phyloP scores from a whole-genome alignment of 2,888 invertebrate species.

The Synanthedon vespiformis region DNA sequence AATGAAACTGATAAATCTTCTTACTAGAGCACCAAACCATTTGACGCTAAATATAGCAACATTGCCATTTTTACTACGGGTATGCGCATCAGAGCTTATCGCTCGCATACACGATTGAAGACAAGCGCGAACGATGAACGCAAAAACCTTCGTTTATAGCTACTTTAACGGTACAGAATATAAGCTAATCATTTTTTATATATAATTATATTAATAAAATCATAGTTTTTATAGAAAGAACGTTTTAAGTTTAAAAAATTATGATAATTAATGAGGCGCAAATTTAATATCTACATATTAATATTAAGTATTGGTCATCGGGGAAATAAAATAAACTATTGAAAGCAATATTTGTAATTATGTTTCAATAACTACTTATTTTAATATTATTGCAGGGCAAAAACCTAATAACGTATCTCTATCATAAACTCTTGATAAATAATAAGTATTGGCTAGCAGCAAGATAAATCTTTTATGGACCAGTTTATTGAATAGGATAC shows the following conservation, averaged over 20 bases:
- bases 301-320: too few species aligned
- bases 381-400: too few species aligned
- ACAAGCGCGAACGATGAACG: conserved; percentile 32
- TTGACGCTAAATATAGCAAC: conserved; percentile 54
- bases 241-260: too few species aligned
- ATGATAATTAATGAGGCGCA: too few species aligned
- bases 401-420: background rate
- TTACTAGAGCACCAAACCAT: conserved; percentile 34
- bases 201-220: too few species aligned
- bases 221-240: too few species aligned
- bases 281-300: too few species aligned
- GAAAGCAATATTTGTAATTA: too few species aligned
- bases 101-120: conserved; percentile 47
- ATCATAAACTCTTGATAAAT: background rate
- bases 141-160: conserved; percentile 45
- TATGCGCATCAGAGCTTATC: conserved; percentile 57
- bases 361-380: too few species aligned
- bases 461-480: conserved; percentile 55
- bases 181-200: conserved; percentile 33
- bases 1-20: conserved; percentile 10
- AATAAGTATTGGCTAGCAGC: background rate
- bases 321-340: too few species aligned
- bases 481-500: conserved; percentile 48
- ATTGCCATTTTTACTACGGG: conserved; percentile 26
- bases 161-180: conserved; percentile 30